phyloP scores from a whole-genome alignment of 1,140 invertebrate species.

The Helicoverpa zea region DNA sequence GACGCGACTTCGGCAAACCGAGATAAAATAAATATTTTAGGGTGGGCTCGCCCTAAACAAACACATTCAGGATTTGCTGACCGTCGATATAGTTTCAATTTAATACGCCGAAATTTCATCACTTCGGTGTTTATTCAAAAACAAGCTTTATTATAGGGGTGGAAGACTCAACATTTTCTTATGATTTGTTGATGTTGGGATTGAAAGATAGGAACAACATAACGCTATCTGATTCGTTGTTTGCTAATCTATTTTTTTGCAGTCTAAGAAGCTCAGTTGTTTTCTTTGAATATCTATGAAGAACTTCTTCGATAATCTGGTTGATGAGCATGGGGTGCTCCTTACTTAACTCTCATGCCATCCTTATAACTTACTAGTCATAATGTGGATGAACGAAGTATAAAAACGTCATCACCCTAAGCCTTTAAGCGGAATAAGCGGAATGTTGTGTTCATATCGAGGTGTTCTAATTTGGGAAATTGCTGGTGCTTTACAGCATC shows the following conservation, averaged over 20 bases:
- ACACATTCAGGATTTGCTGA: constrained; percentile 84
- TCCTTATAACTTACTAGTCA: too few species aligned
- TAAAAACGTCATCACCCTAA: too few species aligned
- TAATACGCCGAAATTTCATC: constrained; percentile 84
- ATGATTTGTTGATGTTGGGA: constrained; percentile 22
- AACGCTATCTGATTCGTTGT: constrained; percentile 60
- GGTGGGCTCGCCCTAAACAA: constrained; percentile 85
- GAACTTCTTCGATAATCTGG: too few species aligned
- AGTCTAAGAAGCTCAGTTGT: constrained; percentile 39
- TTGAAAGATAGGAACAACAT: constrained; percentile 31
- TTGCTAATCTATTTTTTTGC: constrained; percentile 65
- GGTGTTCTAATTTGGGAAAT: constrained; percentile 48
- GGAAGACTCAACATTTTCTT: constrained; percentile 47
- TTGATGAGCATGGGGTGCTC: too few species aligned
- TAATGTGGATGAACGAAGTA: too few species aligned
- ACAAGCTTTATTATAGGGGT: constrained; percentile 57
- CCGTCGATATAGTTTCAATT: constrained; percentile 85
- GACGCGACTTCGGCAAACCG: constrained; percentile 84
- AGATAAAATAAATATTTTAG: constrained; percentile 86
- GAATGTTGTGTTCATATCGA: neutral
- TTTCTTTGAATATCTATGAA: constrained; percentile 33
- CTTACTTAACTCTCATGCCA: too few species aligned
- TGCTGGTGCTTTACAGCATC: constrained; percentile 35
- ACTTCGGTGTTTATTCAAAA: constrained; percentile 60
- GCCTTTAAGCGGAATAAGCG: too few species aligned